A percentile compares a stretch with the other conserved stretches of the same genome.
phyloP scores from a whole-genome alignment of 2,797 vertebrate species.

The Oophaga sylvatica region DNA sequence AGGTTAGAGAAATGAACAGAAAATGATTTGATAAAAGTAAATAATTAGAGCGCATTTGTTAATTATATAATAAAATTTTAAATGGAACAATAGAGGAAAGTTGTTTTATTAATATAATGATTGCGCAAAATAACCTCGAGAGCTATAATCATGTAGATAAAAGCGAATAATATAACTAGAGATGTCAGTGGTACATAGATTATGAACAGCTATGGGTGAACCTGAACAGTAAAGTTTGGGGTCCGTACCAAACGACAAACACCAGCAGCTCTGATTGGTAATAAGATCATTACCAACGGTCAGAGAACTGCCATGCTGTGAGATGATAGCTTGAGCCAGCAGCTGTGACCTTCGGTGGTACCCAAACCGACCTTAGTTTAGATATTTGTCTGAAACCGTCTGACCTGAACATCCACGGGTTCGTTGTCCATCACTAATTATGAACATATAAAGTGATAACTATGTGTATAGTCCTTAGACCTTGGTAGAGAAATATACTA shows the following conservation, averaged over 20 bases:
- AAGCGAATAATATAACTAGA: background rate
- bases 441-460: background rate
- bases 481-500: background rate
- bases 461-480: background rate
- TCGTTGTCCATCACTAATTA: no score
- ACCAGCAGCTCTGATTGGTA: no score
- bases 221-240: no score
- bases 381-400: no score
- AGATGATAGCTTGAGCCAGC: no score
- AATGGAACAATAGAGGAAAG: background rate
- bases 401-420: no score
- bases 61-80: slow-evolving; percentile 20
- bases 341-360: no score
- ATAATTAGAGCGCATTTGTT: slow-evolving; percentile 45
- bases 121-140: background rate
- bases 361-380: no score
- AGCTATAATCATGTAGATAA: background rate
- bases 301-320: no score
- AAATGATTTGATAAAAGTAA: slow-evolving; percentile 30
- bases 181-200: background rate
- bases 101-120: background rate
- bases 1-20: slow-evolving; percentile 35
- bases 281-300: no score
- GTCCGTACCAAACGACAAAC: no score
- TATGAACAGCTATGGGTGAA: no score